Base-by-base conservation (phyloP, 1,140 invertebrate genomes). In the Harpegnathos saltator region DNA sequence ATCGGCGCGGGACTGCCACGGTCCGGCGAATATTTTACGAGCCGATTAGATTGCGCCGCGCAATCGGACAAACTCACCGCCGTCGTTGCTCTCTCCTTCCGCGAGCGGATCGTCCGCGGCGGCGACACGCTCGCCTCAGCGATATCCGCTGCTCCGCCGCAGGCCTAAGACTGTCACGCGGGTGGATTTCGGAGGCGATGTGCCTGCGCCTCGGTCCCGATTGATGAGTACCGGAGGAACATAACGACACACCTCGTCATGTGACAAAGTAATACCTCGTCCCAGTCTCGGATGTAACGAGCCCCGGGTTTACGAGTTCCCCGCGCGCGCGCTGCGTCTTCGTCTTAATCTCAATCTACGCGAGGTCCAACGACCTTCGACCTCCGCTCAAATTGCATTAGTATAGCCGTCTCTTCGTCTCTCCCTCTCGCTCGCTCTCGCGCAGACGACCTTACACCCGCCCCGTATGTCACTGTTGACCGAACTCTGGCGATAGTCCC, bases 251-350 rank as follows among this genome's bases (percentile, higher is more conserved):
- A 24, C 44, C 52, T 77, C 52, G 14, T 77, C 4, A 69, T 14
- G 33, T 58, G 65, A 80, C 65, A 80, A 80, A 80, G 52, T 80
- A 80, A 80, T 71, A 58, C 3, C 75, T 69, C 63, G 58, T 80
- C 14, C 69, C 33, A 56, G 44, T n/a, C n/a, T n/a, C 74, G 15
- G 52, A 69, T 15, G 17, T 69, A 69, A 69, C 50, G n/a, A n/a
- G 54, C 17, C 38, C 4, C 17, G 66, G n/a, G 22, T 80, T 69
- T 80, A 80, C 66, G 75, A 80, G 75, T 71, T 80, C 33, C 48
- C 22, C n/a, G 22, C 63, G 65, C 63, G 65, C 22, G 29, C 17
- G 19, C n/a, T 12, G 12, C 14, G 50, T 17, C 52, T n/a, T n/a
- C 63, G 54, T 80, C 52, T 69, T 80, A 80, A 80, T 80, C 75